Conservation (phyloP, 2,797 vertebrate genomes). For the Tauraco hartlaubi region DNA sequence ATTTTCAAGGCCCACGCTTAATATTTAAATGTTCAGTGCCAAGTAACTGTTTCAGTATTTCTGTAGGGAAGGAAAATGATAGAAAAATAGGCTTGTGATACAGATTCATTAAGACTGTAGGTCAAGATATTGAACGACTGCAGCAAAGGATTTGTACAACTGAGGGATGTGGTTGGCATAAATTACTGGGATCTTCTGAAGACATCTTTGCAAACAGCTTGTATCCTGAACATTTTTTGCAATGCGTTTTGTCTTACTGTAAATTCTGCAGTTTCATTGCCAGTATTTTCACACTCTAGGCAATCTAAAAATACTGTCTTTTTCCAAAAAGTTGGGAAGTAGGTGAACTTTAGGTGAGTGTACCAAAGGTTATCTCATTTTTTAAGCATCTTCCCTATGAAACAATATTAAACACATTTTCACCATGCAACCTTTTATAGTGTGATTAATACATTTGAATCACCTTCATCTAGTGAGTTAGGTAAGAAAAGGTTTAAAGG, state of each 20-base stretch:
- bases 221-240: not conserved
- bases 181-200: slow-evolving; percentile 8
- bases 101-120: not conserved
- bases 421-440: not conserved
- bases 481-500: not conserved
- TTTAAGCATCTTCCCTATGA: not conserved
- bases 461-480: not conserved
- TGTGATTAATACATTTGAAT: not conserved
- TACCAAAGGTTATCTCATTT: not conserved
- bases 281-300: not conserved
- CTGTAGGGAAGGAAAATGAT: not conserved
- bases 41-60: not conserved
- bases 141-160: not conserved
- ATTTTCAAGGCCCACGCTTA: not conserved
- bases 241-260: not conserved
- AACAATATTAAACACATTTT: not conserved
- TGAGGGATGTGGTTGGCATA: not conserved
- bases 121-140: not conserved
- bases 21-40: not conserved
- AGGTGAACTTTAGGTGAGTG: not conserved
- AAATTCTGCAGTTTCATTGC: not conserved
- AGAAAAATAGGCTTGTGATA: not conserved
- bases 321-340: not conserved
- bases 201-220: not conserved
- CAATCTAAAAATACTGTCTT: not conserved